Base-by-base conservation (phyloP, 2,888 invertebrate genomes). In the Tenthredo distinguenda region DNA sequence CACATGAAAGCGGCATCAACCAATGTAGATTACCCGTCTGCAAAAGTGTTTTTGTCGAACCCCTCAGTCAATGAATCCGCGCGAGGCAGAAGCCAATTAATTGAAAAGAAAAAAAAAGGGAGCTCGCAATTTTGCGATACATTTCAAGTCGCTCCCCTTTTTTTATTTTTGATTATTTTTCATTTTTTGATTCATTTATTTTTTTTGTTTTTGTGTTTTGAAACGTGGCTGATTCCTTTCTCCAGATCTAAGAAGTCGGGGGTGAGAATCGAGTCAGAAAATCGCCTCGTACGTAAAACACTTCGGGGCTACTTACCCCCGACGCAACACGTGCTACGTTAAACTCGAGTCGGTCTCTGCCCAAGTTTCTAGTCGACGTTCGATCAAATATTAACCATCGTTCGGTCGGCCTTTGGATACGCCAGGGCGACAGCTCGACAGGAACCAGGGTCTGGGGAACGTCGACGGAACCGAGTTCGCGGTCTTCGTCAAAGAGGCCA, bases 301-400 rank as follows among this genome's bases (percentile, higher is more conserved):
- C 68, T 68, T 68, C 6, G 34, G 12, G 31, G 34, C 18, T 68
- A 68, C 34, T 34, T 68, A 68, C 68, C 68, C 68, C 68, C 31
- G 3, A 9, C 34, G 55, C 55, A 74, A 55, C 31, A 34, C 47
- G 47, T 26, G 31, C 9, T 12, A 10, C 2, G n/a, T 15, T 62
- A 62, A 31, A 81, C 81, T 40, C 37, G 37, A 58, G n/a, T 62
- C 12, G 15, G 62, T 81, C 18, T 81, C 40, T 81, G 31, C 79
- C 83, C 87, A 88, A 89, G 87, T 89, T 89, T 87, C 88, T 86
- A 88, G 89, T 85, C 89, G 87, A 12, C 18, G 62, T 34, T 55
- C 86, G 86, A 89, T 89, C 87, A 89, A 89, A 89, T 88, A 89
- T 89, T 89, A 90, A 89, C 87, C 88, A 89, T 86, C 31, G 68